Evolutionary conservation across 1,140 invertebrate species (phyloP), one percentile per base, ranked within the genome.

Genomic region (Cotesia typhae): DNA sequence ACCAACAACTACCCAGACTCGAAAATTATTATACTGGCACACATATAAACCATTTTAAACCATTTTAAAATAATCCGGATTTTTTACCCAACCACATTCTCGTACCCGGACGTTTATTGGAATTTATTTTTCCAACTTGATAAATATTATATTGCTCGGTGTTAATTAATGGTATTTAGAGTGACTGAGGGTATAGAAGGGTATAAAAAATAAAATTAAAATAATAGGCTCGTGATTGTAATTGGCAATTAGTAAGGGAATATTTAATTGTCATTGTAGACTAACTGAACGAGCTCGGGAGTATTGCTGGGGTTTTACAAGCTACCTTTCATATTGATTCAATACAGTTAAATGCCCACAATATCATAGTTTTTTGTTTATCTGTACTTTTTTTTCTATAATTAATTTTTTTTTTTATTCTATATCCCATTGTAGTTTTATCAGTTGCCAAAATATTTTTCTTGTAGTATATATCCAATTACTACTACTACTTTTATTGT

Each of bases 181-280:
- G 57, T 7, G 3, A 59, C 20, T 14, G 9, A 20, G 20, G 57
- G 17, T 20, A 7, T 20, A 17, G 17, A 1, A 17, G 17, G 17
- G 17, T 17, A 17, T 17, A 17, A 17, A 28, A 28, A 28, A 28
- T 28, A 28, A 28, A 28, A 14, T 14, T 14, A 14, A 14, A 14
- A 14, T 14, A 14, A 14, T 59, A 20, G 57, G 7, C 57, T 17
- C 1, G 4, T 7, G 57, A 28, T 28, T 28, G 82, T 87, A 87
- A 87, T 87, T 87, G 86, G 82, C 86, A 87, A 87, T 86, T 87
- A 87, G 86, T 81, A 72, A 63, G 77, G 66, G 75, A 83, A 85
- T 86, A 86, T 87, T 86, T 86, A 86, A 87, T 87, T 86, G 85
- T 80, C 81, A 83, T 83, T 85, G 37, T 73, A 79, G 78, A 71